A percentile compares a stretch with the other conserved stretches of the same genome.
These are phyloP conservation scores for Hippocampus abdominalis DNA, from an alignment of 2,113 vertebrate species.

Conservation along the genomic window DNA sequence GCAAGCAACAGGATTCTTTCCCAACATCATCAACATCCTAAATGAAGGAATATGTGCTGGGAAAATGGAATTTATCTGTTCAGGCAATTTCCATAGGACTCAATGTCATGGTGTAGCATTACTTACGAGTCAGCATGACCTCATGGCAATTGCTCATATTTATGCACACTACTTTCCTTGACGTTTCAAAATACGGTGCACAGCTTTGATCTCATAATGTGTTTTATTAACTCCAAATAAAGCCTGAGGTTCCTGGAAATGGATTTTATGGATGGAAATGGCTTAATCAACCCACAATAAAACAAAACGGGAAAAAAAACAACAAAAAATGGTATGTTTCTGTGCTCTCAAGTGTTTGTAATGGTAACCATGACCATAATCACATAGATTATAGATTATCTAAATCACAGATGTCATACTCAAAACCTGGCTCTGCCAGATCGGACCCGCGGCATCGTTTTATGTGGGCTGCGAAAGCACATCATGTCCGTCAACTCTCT, in stretches of 20 bases:
- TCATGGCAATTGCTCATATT: slow-evolving; percentile 3
- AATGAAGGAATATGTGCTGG: not conserved
- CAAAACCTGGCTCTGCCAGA: too few species aligned
- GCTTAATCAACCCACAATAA: slow-evolving; percentile 16
- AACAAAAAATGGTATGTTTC: slow-evolving; percentile 6
- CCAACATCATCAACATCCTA: not conserved
- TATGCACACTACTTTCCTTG: slow-evolving; percentile 11
- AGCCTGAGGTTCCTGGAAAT: slow-evolving; percentile 36
- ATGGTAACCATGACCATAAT: not conserved
- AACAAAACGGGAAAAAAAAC: slow-evolving; percentile 1
- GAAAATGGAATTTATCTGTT: not conserved
- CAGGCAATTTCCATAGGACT: not conserved
- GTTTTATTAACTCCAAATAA: slow-evolving; percentile 39
- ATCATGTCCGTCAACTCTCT: too few species aligned
- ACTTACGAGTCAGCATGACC: not conserved
- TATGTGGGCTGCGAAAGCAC: too few species aligned
- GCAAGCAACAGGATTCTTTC: not conserved
- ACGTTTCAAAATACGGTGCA: slow-evolving; percentile 15
- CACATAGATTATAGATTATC: slow-evolving; percentile 5
- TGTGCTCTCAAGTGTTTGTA: slow-evolving; percentile 23
- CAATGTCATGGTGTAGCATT: not conserved
- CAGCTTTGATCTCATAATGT: slow-evolving; percentile 20
- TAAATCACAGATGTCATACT: not conserved
- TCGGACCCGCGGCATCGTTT: too few species aligned
- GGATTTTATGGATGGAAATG: slow-evolving; percentile 37